Evolutionary conservation across 2,888 invertebrate genomes (phyloP).

Genomic region (Prosapia bicincta): DNA sequence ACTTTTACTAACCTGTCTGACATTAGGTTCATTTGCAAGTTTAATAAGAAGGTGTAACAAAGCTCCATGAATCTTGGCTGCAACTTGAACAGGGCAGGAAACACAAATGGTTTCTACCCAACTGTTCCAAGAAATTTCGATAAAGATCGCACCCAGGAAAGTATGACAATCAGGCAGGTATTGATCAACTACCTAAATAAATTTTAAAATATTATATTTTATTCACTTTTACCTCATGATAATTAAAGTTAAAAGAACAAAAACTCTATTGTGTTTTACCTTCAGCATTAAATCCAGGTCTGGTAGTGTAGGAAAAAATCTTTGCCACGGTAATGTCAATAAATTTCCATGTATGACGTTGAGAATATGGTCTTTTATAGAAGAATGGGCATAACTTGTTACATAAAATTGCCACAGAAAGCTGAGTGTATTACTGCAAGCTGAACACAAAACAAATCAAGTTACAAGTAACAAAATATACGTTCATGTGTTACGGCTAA

Average conservation of each 20-base stretch:
- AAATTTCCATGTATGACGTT: constrained; percentile 63
- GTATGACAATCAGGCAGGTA: constrained; percentile 67
- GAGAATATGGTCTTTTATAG: constrained; percentile 62
- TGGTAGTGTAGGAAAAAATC: constrained; percentile 60
- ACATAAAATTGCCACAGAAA: constrained; percentile 70
- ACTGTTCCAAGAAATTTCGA: constrained; percentile 61
- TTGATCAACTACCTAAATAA: constrained; percentile 54
- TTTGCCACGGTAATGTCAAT: constrained; percentile 65
- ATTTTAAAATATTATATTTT: too few species aligned
- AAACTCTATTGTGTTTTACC: constrained; percentile 50
- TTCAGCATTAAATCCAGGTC: constrained; percentile 68
- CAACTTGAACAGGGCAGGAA: constrained; percentile 45
- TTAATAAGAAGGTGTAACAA: constrained; percentile 67
- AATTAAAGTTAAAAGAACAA: not conserved
- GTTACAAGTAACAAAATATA: too few species aligned
- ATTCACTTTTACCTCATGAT: too few species aligned
- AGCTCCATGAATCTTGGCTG: constrained; percentile 56
- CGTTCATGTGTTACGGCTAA: too few species aligned
- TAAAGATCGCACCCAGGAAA: constrained; percentile 67
- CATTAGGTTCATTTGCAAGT: constrained; percentile 66
- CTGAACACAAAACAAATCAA: constrained; percentile 44
- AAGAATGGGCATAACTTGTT: constrained; percentile 59
- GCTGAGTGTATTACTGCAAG: constrained; percentile 55
- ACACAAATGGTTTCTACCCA: constrained; percentile 55
- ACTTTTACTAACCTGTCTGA: constrained; percentile 57